Percentiles rank a stretch among this genome's conserved stretches.
phyloP scores from a whole-genome alignment of 2,113 vertebrate species.

The Sphaerodactylus townsendi region DNA sequence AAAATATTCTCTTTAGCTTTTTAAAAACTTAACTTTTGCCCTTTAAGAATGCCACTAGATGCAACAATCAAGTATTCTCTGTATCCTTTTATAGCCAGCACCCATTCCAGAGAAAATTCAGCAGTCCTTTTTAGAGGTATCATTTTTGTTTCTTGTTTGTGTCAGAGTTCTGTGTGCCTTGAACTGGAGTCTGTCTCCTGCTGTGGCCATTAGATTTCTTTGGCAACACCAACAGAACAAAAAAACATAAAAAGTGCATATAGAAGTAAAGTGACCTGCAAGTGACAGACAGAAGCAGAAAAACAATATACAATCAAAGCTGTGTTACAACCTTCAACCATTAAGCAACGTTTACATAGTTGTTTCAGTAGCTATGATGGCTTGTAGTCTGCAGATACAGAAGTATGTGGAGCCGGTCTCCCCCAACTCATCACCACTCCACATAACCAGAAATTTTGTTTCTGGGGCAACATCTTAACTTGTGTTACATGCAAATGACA shows the following conservation, averaged over 20 bases:
- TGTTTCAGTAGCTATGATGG: neutral
- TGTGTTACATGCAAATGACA: neutral
- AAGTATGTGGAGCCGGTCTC: too few species aligned
- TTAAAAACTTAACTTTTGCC: slow-evolving; percentile 44
- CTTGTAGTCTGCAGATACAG: neutral
- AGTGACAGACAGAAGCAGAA: slow-evolving; percentile 54
- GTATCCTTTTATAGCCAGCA: neutral
- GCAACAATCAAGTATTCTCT: neutral
- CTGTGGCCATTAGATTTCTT: slow-evolving; percentile 55
- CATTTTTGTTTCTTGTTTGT: slow-evolving; percentile 68
- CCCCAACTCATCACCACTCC: too few species aligned
- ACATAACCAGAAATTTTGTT: too few species aligned
- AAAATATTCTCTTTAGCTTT: slow-evolving; percentile 66
- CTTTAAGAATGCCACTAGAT: slow-evolving; percentile 37
- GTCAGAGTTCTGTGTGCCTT: slow-evolving; percentile 52
- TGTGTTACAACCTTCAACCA: neutral
- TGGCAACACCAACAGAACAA: slow-evolving; percentile 80
- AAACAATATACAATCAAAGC: neutral
- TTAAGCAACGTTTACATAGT: neutral
- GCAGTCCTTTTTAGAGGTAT: slow-evolving; percentile 41
- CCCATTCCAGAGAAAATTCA: neutral
- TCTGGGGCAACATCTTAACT: neutral
- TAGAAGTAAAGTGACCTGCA: slow-evolving; percentile 93
- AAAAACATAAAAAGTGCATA: slow-evolving; percentile 88
- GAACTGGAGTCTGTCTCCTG: slow-evolving; percentile 33